phyloP scores from a whole-genome alignment of 2,888 invertebrate species.

The Pollenia labialis region DNA sequence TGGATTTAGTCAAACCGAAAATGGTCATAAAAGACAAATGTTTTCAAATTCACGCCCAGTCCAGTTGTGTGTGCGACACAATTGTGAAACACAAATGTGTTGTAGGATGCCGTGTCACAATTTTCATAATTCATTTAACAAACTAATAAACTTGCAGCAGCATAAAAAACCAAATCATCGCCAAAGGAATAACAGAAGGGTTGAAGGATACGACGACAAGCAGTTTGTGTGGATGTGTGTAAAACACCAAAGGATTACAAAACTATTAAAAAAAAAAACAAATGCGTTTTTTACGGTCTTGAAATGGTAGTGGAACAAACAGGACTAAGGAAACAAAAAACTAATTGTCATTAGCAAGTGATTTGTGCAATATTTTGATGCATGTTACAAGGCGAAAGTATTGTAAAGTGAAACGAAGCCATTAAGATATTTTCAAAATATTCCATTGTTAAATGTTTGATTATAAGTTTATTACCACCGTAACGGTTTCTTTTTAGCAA shows the following conservation, averaged over 20 bases:
- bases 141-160: slow-evolving; percentile 66
- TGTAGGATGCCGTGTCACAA: slow-evolving; percentile 59
- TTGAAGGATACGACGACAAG: slow-evolving; percentile 38
- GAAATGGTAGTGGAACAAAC: slow-evolving; percentile 50
- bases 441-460: slow-evolving; percentile 74
- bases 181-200: slow-evolving; percentile 51
- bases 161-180: background rate
- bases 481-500: slow-evolving; percentile 35
- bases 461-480: slow-evolving; percentile 79
- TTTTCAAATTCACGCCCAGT: slow-evolving; percentile 72
- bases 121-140: slow-evolving; percentile 75
- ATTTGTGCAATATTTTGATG: slow-evolving; percentile 74
- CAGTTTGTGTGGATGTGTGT: slow-evolving; percentile 72
- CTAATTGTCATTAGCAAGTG: slow-evolving; percentile 73
- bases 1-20: slow-evolving; percentile 57
- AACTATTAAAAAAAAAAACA: slow-evolving; percentile 61
- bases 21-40: slow-evolving; percentile 73
- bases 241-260: slow-evolving; percentile 72
- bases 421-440: slow-evolving; percentile 79
- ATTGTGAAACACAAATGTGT: slow-evolving; percentile 67
- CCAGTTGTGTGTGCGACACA: slow-evolving; percentile 61
- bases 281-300: slow-evolving; percentile 58
- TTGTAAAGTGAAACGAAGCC: slow-evolving; percentile 54
- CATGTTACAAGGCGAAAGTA: slow-evolving; percentile 41
- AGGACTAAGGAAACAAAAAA: slow-evolving; percentile 13